A percentile compares a stretch with the other conserved stretches of the same genome.
These are phyloP conservation scores for Drosophila macrospina DNA, from an alignment of 2,888 invertebrate species.

Conservation along the genomic window DNA sequence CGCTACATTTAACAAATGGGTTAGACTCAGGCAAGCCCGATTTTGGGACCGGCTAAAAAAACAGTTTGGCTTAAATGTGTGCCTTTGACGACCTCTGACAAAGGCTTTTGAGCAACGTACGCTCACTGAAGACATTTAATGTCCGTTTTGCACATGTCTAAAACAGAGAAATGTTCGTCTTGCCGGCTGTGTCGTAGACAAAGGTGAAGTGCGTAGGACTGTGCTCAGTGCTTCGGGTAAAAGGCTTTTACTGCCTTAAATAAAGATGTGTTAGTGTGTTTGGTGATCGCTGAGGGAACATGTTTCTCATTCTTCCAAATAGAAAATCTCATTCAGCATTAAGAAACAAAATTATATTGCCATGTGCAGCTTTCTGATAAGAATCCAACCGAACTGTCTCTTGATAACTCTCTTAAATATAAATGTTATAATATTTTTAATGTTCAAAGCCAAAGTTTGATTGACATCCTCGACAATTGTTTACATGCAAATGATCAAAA, in stretches of 20 bases:
- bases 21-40: conserved; percentile 38
- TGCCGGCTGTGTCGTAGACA: conserved; percentile 40
- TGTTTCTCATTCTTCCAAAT: neutral
- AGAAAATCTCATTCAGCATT: no score
- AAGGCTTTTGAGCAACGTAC: conserved; percentile 52
- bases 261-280: conserved; percentile 1
- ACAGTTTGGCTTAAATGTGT: conserved; percentile 53
- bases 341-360: no score
- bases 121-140: conserved; percentile 62
- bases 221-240: neutral
- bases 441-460: conserved; percentile 1
- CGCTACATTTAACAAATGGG: conserved; percentile 79
- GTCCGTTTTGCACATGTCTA: conserved; percentile 67
- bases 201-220: conserved; percentile 64
- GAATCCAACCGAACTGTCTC: no score
- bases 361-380: no score
- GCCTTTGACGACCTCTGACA: conserved; percentile 58
- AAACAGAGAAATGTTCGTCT: conserved; percentile 61
- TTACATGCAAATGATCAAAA: conserved; percentile 14
- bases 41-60: conserved; percentile 4
- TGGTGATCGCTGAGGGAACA: neutral
- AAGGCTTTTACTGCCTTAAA: neutral
- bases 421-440: neutral
- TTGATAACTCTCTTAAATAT: neutral
- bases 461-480: conserved; percentile 6